Evolutionary conservation across 2,113 vertebrate species (phyloP).

Genomic region (Odocoileus virginianus): DNA sequence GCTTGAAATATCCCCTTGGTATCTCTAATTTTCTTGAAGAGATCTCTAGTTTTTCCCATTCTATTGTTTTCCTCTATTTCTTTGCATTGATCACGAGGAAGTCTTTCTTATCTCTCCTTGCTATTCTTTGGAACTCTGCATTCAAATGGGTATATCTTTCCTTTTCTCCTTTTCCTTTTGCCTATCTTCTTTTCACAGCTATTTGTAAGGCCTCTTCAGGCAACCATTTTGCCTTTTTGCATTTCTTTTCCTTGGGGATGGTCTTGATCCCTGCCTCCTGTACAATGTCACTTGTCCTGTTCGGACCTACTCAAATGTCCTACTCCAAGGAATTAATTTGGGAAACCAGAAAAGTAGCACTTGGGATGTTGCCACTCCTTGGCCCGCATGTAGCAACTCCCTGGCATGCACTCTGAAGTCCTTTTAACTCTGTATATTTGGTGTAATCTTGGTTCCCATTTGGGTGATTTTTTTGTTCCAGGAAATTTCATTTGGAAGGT

Average conservation of each 20-base stretch:
- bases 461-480: neutral
- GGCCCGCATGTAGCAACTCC: fast-evolving
- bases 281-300: neutral
- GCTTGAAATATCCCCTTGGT: neutral
- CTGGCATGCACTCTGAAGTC: neutral
- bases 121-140: neutral
- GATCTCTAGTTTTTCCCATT: neutral
- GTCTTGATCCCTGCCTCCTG: neutral
- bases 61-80: neutral
- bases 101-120: neutral
- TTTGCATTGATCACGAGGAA: neutral
- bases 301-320: neutral
- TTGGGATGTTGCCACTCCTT: neutral
- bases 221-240: neutral
- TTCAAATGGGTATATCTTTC: neutral
- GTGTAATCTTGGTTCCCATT: neutral
- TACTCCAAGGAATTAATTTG: neutral
- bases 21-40: neutral
- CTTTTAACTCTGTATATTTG: neutral
- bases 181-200: neutral
- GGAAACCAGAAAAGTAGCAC: neutral
- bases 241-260: neutral
- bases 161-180: neutral
- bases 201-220: neutral
- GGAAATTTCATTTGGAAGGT: neutral